Conservation (phyloP, 2,888 invertebrate species). For the Diadromus collaris region DNA sequence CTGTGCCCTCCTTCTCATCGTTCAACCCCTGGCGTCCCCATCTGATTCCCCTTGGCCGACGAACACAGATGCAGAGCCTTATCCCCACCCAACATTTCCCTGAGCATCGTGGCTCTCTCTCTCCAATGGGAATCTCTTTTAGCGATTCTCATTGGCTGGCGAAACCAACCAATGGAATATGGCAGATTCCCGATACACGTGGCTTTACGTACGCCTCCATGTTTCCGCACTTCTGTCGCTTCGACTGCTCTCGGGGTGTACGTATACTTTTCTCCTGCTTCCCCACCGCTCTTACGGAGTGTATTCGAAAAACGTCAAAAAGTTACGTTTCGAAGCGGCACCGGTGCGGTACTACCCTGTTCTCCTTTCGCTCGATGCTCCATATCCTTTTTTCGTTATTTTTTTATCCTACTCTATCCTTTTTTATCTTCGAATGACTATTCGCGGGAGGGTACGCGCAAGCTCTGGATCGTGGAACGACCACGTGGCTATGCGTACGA, state of each 20-base stretch:
- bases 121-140: too few relatives aligned
- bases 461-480: slow-evolving; percentile 36
- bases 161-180: slow-evolving; percentile 69
- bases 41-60: slow-evolving; percentile 35
- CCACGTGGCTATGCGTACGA: slow-evolving; percentile 65
- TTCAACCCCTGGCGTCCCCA: slow-evolving; percentile 6
- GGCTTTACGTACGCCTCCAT: slow-evolving; percentile 75
- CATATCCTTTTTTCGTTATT: neutral
- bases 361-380: slow-evolving; percentile 38
- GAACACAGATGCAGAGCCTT: slow-evolving; percentile 25
- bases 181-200: slow-evolving; percentile 78
- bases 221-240: too few relatives aligned
- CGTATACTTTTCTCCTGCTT: slow-evolving; percentile 26
- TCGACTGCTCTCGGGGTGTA: slow-evolving; percentile 2
- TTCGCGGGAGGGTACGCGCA: neutral
- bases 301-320: slow-evolving; percentile 76
- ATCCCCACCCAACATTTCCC: slow-evolving; percentile 18
- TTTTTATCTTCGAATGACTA: neutral
- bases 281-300: slow-evolving; percentile 53
- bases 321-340: slow-evolving; percentile 70
- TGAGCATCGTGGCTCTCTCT: slow-evolving; percentile 24
- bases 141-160: slow-evolving; percentile 47
- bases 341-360: slow-evolving; percentile 55
- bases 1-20: slow-evolving; percentile 34
- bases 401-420: slow-evolving; percentile 8